phyloP scores from a whole-genome alignment of 2,888 invertebrate genomes.

The Xestia sexstrigata region DNA sequence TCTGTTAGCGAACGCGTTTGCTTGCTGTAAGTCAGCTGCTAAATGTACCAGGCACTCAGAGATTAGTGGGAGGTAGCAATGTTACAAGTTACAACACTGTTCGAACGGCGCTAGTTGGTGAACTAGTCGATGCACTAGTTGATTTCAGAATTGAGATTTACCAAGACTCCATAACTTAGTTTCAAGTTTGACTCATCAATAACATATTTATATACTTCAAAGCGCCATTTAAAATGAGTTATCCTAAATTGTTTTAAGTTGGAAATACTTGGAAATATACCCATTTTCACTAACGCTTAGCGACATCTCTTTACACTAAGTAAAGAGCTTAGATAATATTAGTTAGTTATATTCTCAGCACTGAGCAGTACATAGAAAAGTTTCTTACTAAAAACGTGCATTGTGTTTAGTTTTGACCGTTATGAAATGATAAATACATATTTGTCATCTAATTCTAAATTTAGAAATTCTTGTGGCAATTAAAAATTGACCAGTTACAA shows the following conservation, averaged over 20 bases:
- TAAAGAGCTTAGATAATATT: neutral
- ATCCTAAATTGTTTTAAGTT: neutral
- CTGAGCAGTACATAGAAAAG: neutral
- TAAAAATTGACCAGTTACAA: neutral
- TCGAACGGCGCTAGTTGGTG: slow-evolving; percentile 12
- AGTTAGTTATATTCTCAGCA: too few relatives aligned
- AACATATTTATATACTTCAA: neutral
- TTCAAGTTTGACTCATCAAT: neutral
- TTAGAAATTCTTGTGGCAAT: neutral
- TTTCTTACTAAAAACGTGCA: neutral
- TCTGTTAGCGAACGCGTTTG: slow-evolving; percentile 33
- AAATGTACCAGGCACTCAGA: slow-evolving; percentile 43
- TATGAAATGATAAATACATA: neutral
- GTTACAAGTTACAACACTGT: slow-evolving; percentile 31
- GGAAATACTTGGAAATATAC: neutral
- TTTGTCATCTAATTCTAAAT: neutral
- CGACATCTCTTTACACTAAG: neutral
- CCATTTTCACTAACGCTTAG: neutral
- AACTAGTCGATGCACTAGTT: slow-evolving; percentile 39
- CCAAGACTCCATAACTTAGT: neutral
- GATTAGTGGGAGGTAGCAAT: slow-evolving; percentile 7
- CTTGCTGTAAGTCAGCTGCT: slow-evolving; percentile 31
- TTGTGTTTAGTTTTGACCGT: neutral
- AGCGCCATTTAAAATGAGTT: neutral
- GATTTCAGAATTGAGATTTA: slow-evolving; percentile 7